Conservation (phyloP, 2,888 invertebrate species). For the Hydroisotoma schaefferi region DNA sequence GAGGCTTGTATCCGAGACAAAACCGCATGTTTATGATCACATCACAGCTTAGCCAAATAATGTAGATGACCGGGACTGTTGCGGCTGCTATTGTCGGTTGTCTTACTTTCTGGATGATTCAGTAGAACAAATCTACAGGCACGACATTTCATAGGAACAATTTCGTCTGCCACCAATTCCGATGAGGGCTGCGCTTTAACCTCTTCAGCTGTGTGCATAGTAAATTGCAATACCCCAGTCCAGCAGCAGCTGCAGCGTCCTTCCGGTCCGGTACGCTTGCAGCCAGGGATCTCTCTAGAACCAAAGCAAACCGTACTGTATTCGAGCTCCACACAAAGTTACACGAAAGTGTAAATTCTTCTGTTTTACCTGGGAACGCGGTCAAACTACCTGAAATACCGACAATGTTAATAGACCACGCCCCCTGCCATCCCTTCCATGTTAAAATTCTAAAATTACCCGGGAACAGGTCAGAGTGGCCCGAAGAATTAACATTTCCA, state of each 20-base stretch:
- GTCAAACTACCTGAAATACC: too few species aligned
- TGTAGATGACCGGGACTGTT: too few species aligned
- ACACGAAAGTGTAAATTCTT: neutral
- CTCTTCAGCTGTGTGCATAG: neutral
- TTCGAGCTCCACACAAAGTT: neutral
- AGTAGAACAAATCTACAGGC: conserved; percentile 56
- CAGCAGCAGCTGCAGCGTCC: neutral
- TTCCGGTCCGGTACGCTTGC: neutral
- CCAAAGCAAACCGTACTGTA: neutral
- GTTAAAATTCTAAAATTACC: too few species aligned
- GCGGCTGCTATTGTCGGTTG: too few species aligned
- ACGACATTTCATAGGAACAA: conserved; percentile 53
- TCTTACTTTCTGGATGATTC: conserved; percentile 49
- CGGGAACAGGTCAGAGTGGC: too few species aligned
- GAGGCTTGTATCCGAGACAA: neutral
- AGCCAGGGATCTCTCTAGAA: neutral
- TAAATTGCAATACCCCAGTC: too few species aligned
- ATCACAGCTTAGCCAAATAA: too few species aligned
- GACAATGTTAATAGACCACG: too few species aligned
- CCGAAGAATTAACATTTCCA: neutral
- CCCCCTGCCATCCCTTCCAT: too few species aligned
- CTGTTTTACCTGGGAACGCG: too few species aligned
- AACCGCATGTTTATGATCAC: too few species aligned
- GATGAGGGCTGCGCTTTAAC: neutral
- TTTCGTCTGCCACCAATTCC: neutral